Conservation (phyloP, 2,113 vertebrate genomes). For the Paramisgurnus dabryanus region DNA sequence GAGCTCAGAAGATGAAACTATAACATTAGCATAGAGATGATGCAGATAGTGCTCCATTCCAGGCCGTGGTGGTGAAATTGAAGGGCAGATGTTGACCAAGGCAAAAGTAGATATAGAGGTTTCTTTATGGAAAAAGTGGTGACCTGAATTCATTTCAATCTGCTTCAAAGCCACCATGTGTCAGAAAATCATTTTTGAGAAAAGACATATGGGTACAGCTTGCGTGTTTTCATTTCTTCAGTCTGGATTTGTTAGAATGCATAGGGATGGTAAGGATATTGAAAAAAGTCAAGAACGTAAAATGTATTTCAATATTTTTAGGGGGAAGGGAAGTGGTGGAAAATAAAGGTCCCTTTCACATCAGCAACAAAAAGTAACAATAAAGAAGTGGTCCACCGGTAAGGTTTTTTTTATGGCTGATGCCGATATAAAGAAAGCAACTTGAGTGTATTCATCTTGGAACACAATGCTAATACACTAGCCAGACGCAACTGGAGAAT, state of each 20-base stretch:
- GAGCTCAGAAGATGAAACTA: conserved; percentile 34
- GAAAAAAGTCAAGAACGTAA: background rate
- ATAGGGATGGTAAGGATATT: background rate
- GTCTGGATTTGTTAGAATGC: background rate
- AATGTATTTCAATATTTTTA: no score
- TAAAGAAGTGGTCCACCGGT: no score
- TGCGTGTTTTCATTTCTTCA: background rate
- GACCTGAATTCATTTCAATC: conserved; percentile 12
- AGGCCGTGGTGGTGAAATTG: conserved; percentile 3
- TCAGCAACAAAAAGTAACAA: no score
- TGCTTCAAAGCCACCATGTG: conserved; percentile 12
- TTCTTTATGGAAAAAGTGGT: conserved; percentile 28
- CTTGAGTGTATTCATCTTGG: no score
- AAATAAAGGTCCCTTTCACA: no score
- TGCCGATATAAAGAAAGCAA: no score
- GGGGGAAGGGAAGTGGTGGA: no score
- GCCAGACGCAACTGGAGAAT: no score
- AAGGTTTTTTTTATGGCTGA: no score
- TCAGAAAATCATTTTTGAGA: conserved; percentile 17
- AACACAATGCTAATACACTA: no score
- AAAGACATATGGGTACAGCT: background rate
- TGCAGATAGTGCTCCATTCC: conserved; percentile 26
- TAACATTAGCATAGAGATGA: conserved; percentile 43
- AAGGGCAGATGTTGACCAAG: conserved; percentile 9
- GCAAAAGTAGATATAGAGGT: background rate